These are phyloP conservation scores for Aldabrachelys gigantea DNA, from an alignment of 2,113 vertebrate genomes.

Conservation along the genomic window DNA sequence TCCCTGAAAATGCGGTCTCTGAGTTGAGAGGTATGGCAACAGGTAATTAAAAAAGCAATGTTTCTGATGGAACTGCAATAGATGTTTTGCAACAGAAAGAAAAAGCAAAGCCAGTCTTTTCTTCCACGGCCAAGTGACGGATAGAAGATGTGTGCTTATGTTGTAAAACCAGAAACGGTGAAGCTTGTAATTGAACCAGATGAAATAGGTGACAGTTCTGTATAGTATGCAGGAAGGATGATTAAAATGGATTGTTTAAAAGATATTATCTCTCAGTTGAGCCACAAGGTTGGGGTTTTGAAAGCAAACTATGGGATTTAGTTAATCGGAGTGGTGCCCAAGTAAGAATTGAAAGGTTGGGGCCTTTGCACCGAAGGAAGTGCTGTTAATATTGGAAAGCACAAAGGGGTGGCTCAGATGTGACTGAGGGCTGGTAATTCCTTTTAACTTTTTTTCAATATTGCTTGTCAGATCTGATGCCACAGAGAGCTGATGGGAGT, in stretches of 20 bases:
- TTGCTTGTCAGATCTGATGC: not conserved
- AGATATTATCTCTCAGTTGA: constrained; percentile 43
- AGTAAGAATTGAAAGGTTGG: not conserved
- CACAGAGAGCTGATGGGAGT: not conserved
- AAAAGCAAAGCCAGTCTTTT: not conserved
- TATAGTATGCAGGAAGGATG: not conserved
- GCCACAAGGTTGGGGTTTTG: not conserved
- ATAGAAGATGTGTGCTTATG: not conserved
- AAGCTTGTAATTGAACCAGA: constrained; percentile 28
- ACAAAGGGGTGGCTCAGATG: not conserved
- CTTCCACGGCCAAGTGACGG: not conserved
- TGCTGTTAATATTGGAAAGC: constrained; percentile 24
- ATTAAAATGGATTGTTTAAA: constrained; percentile 59
- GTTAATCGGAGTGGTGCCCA: constrained; percentile 33
- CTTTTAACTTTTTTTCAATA: not conserved
- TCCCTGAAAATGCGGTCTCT: fast-evolving
- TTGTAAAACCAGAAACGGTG: not conserved
- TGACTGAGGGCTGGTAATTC: not conserved
- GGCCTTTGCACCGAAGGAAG: not conserved
- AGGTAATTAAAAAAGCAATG: not conserved
- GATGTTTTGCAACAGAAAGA: not conserved
- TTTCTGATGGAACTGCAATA: not conserved
- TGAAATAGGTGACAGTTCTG: constrained; percentile 9
- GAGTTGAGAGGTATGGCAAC: not conserved
- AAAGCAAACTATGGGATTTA: constrained; percentile 10